These are phyloP conservation scores for Pipistrellus kuhlii DNA, from an alignment of 2,797 vertebrate genomes.

Conservation along the genomic window DNA sequence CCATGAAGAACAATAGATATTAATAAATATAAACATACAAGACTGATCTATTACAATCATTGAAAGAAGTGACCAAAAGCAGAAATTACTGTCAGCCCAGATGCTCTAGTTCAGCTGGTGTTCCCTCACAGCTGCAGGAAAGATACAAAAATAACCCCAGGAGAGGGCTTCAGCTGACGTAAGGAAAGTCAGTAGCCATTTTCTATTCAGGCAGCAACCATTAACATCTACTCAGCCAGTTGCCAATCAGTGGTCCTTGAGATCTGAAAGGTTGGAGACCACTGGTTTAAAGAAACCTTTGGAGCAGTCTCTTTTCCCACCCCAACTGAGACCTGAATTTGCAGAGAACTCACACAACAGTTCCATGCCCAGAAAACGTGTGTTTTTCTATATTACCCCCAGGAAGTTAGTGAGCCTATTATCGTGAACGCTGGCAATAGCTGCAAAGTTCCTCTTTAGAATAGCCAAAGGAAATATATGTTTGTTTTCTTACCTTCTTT, in stretches of 20 bases:
- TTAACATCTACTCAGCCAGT: background rate
- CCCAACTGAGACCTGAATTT: constrained; percentile 14
- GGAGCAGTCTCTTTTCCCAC: background rate
- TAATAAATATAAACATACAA: background rate
- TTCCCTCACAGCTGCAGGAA: background rate
- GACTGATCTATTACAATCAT: background rate
- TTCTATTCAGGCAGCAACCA: background rate
- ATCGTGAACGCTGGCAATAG: background rate
- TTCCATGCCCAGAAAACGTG: background rate
- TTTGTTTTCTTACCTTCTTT: constrained; percentile 33
- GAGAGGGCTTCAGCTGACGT: background rate
- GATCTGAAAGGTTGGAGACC: too few species aligned
- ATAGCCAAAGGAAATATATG: background rate
- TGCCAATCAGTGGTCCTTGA: too few species aligned
- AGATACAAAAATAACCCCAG: background rate
- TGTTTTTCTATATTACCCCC: background rate
- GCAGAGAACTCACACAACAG: background rate
- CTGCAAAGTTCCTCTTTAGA: background rate
- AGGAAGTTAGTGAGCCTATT: background rate
- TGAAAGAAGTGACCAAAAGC: background rate
- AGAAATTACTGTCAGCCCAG: background rate
- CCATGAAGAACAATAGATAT: background rate
- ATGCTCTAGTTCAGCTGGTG: background rate
- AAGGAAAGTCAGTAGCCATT: background rate
- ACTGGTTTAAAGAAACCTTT: too few species aligned